Conservation (phyloP, 2,888 invertebrate species). For the Odiellus spinosus region DNA sequence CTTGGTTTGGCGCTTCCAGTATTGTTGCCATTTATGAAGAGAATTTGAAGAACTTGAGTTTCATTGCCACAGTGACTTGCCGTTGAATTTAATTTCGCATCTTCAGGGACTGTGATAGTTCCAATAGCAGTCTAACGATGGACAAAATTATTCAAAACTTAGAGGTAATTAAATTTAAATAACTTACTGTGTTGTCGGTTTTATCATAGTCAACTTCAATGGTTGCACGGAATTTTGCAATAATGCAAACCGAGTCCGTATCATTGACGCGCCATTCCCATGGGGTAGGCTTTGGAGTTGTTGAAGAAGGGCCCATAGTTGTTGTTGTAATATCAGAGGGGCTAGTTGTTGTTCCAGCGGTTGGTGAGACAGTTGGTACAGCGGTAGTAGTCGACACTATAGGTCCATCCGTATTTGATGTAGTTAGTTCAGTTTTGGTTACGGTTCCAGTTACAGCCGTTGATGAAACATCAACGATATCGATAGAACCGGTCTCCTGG, state of each 20-base stretch:
- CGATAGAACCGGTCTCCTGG: too few relatives aligned
- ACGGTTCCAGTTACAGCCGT: not conserved
- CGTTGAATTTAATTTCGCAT: too few relatives aligned
- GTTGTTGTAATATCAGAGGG: slow-evolving; percentile 21
- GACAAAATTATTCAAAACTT: too few relatives aligned
- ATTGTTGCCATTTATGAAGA: too few relatives aligned
- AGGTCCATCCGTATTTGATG: slow-evolving; percentile 19
- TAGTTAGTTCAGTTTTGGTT: slow-evolving; percentile 7
- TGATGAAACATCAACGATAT: not conserved
- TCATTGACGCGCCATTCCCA: slow-evolving; percentile 2
- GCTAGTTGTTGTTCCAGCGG: slow-evolving; percentile 28
- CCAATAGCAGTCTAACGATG: too few relatives aligned
- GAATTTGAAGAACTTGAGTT: too few relatives aligned
- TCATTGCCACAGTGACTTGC: too few relatives aligned
- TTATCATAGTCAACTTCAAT: not conserved
- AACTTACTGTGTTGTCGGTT: not conserved
- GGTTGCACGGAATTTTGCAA: not conserved
- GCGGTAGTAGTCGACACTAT: slow-evolving; percentile 26
- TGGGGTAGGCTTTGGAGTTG: slow-evolving; percentile 4
- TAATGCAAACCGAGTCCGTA: not conserved
- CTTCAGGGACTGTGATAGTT: too few relatives aligned
- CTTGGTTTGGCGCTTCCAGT: too few relatives aligned
- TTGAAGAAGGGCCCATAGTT: slow-evolving; percentile 13
- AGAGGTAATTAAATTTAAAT: too few relatives aligned
- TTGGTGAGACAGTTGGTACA: slow-evolving; percentile 29